Percentiles rank a stretch among this genome's conserved stretches.
Evolutionary conservation across 2,888 invertebrate genomes (phyloP).

Genomic region (Pterostichus niger): DNA sequence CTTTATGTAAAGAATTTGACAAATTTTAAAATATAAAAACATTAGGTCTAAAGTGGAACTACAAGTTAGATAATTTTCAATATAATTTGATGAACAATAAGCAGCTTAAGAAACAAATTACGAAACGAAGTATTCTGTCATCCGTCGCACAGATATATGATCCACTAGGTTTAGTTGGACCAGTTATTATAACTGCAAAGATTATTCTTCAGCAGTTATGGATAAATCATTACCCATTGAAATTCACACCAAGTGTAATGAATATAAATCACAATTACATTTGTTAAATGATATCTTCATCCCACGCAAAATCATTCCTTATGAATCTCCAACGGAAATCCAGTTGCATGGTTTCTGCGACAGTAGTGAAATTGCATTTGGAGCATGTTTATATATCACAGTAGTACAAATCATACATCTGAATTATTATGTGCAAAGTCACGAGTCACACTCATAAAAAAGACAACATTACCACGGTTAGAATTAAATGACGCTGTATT

Average conservation of each 20-base stretch:
- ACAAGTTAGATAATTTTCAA: no score
- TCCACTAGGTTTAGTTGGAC: constrained; percentile 24
- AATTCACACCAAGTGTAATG: no score
- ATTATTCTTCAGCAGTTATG: constrained; percentile 29
- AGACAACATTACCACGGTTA: not conserved
- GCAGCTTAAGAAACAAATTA: not conserved
- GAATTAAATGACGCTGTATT: constrained; percentile 16
- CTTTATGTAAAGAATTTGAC: not conserved
- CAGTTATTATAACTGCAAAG: not conserved
- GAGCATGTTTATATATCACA: constrained; percentile 22
- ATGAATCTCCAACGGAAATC: not conserved
- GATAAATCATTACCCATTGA: not conserved
- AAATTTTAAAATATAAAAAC: no score
- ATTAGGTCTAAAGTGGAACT: no score
- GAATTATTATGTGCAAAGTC: constrained; percentile 34
- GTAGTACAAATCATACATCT: not conserved
- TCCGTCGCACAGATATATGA: constrained; percentile 1
- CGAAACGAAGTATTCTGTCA: constrained; percentile 2
- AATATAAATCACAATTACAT: no score
- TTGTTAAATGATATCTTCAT: not conserved
- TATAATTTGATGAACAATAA: no score
- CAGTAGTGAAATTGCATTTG: constrained; percentile 14
- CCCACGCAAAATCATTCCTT: not conserved
- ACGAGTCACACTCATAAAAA: not conserved
- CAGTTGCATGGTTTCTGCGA: constrained; percentile 5